Evolutionary conservation across 2,888 invertebrate species (phyloP).

Genomic region (Microctonus hyperodae): DNA sequence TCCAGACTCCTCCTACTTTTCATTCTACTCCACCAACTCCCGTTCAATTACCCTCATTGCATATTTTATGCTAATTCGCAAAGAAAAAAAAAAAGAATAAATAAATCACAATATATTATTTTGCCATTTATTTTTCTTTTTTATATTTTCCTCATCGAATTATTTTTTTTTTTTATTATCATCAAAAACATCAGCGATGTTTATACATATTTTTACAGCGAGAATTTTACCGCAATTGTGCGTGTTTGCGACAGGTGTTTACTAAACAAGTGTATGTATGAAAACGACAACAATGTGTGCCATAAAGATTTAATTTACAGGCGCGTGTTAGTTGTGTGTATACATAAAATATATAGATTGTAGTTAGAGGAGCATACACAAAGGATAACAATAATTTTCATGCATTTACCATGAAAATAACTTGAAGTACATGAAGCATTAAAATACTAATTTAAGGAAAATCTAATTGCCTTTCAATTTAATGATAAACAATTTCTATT

Average conservation of each 20-base stretch:
- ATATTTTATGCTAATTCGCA: background rate
- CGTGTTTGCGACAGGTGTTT: constrained; percentile 20
- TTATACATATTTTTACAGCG: too few species aligned
- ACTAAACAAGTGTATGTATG: constrained; percentile 18
- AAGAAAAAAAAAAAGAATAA: background rate
- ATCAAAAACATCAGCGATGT: too few species aligned
- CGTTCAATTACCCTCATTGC: background rate
- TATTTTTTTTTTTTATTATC: too few species aligned
- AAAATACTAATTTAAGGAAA: background rate
- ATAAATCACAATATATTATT: background rate
- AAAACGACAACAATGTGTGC: background rate
- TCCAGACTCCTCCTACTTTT: background rate
- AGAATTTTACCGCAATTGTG: background rate
- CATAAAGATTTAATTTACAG: background rate
- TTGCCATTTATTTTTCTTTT: background rate
- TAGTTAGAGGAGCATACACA: background rate
- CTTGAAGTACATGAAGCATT: background rate
- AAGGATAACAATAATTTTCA: background rate
- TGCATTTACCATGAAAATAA: background rate
- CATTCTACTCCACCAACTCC: background rate
- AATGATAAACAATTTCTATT: background rate
- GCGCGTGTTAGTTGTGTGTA: background rate
- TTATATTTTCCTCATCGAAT: background rate
- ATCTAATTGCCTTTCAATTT: background rate
- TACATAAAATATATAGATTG: background rate